Percentiles rank a stretch among this genome's conserved stretches.
Conservation (phyloP, 64 coral and sea anemone genomes). For the Montipora capricornis region DNA sequence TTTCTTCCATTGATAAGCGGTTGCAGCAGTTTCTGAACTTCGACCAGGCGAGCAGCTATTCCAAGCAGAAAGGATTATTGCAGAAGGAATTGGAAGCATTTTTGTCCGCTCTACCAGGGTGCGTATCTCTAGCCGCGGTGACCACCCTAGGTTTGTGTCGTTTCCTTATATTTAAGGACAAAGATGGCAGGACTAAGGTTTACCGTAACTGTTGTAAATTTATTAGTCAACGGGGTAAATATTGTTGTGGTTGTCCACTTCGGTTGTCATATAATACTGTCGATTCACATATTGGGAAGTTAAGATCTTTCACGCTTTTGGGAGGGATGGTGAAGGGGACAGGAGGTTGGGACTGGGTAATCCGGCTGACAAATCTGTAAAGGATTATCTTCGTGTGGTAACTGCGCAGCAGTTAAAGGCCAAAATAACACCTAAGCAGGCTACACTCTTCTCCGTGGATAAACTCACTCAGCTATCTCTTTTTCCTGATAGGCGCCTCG, state of each 20-base stretch:
- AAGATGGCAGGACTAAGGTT: background rate
- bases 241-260: background rate
- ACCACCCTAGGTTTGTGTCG: background rate
- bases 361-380: constrained; percentile 49
- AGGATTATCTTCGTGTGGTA: constrained; percentile 46
- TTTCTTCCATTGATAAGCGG: constrained; percentile 1
- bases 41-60: constrained; percentile 8
- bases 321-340: background rate
- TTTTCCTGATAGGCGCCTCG: background rate
- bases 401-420: constrained; percentile 18
- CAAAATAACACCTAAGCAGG: constrained; percentile 36
- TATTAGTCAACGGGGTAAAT: background rate
- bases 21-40: constrained; percentile 23
- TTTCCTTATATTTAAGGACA: background rate
- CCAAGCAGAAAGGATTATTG: constrained; percentile 23
- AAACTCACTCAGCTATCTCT: background rate
- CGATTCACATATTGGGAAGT: background rate
- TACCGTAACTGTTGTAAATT: background rate
- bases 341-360: constrained; percentile 56
- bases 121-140: background rate
- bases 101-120: background rate
- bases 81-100: constrained; percentile 5
- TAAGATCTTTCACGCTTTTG: background rate
- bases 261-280: background rate
- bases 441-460: constrained; percentile 29